These are phyloP conservation scores for Acromyrmex charruanus DNA, from an alignment of 1,140 invertebrate genomes.

Conservation along the genomic window DNA sequence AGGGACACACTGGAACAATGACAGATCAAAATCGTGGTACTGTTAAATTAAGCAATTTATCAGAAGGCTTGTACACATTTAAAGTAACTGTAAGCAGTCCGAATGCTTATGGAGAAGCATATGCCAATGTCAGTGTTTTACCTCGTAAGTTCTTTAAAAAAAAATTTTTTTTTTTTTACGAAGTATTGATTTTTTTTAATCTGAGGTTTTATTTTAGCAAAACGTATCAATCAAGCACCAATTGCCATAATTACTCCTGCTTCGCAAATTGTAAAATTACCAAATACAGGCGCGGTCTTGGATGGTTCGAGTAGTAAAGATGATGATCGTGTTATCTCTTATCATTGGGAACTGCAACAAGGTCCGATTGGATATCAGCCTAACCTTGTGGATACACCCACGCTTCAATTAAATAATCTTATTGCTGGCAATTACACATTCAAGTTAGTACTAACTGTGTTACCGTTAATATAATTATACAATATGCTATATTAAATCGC, in stretches of 20 bases:
- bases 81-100: slow-evolving; percentile 93
- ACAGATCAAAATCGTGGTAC: slow-evolving; percentile 94
- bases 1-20: slow-evolving; percentile 92
- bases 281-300: slow-evolving; percentile 95
- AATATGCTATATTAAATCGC: neutral
- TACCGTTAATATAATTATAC: neutral
- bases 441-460: slow-evolving; percentile 87
- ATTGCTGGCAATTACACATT: slow-evolving; percentile 97
- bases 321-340: slow-evolving; percentile 94
- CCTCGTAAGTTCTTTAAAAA: slow-evolving; percentile 88
- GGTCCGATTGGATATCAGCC: slow-evolving; percentile 95
- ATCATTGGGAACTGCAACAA: slow-evolving; percentile 96
- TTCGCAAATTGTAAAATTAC: slow-evolving; percentile 94
- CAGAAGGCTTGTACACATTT: slow-evolving; percentile 95
- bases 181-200: slow-evolving; percentile 9
- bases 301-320: slow-evolving; percentile 94
- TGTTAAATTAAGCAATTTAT: slow-evolving; percentile 92
- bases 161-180: neutral
- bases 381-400: slow-evolving; percentile 92
- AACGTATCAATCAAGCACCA: slow-evolving; percentile 94
- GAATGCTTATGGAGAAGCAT: slow-evolving; percentile 93
- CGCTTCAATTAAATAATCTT: slow-evolving; percentile 93
- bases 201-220: slow-evolving; percentile 87
- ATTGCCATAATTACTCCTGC: slow-evolving; percentile 94
- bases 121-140: slow-evolving; percentile 96